Conservation (phyloP, 2,797 vertebrate species). For the Myotis pilosus region DNA sequence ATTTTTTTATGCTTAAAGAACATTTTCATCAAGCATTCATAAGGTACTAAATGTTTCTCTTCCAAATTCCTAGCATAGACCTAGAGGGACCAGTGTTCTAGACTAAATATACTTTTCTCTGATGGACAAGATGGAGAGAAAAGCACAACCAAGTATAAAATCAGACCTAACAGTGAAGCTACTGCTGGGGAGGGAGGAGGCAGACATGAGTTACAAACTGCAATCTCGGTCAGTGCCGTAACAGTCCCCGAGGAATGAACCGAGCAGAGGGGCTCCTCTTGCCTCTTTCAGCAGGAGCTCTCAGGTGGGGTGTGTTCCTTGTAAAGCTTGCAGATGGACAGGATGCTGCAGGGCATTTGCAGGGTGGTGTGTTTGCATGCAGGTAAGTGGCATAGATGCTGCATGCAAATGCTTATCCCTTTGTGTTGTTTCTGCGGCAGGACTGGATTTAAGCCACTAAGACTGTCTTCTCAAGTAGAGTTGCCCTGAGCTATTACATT, state of each 20-base stretch:
- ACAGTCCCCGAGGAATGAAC: not conserved
- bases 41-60: slow-evolving; percentile 15
- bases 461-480: not conserved
- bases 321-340: not conserved
- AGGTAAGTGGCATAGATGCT: not conserved
- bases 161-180: not conserved
- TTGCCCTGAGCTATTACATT: not conserved
- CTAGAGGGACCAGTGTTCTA: not conserved
- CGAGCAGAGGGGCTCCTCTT: not conserved
- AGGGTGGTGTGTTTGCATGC: not conserved
- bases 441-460: not conserved
- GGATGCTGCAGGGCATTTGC: not conserved
- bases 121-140: not conserved
- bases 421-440: not conserved
- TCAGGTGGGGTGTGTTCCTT: not conserved
- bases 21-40: not conserved
- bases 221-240: not conserved
- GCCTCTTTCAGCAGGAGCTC: not conserved
- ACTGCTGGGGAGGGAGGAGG: not conserved
- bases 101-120: not conserved
- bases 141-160: not conserved
- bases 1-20: slow-evolving; percentile 29
- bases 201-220: not conserved
- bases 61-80: not conserved
- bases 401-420: not conserved